Base-by-base conservation (phyloP, 1,140 invertebrate genomes). In the Drosophila watanabei region DNA sequence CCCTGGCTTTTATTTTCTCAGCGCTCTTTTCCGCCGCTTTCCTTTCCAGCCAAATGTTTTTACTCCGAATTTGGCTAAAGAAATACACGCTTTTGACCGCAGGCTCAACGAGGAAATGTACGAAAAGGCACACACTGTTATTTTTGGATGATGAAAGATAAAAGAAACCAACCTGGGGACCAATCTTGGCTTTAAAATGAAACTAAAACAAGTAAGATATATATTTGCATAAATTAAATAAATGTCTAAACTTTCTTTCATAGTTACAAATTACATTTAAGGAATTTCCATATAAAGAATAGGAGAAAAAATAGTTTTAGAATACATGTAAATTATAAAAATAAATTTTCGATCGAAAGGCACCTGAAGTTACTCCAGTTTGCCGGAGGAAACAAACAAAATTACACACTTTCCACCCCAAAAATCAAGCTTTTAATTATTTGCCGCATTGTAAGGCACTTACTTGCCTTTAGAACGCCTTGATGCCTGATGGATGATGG, bases 131-230 rank as follows among this genome's bases (percentile, higher is more conserved):
- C 43, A 64, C 33, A 66, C 18, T 37, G 68, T 52, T 79, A 66
- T 54, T 86, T 86, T 61, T 39, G 43, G 32, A 46, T 48, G 70
- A 71, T 52, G 63, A 61, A 52, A 77, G 68, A 80, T 85, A 79
- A 79, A 65, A 46, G 30, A 8, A 70, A 30, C 35, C 28, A 56
- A 11, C 8, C n/a, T 24, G 52, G 5, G 5, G 14, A 24, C 33
- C 11, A 10, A 3, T 16, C 33, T 24, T 56, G 52, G 9, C 52
- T 37, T 56, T 11, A 37, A 56, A 35, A 20, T 10, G 39, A 1
- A 28, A 3, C 24, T 14, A 14, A 30, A 56, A 59, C 8, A 18
- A 16, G 18, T 13, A 20, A 18, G 8, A 16, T 5, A 18, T 33
- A 18, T 24, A 49, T 28, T 8, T 4, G 4, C 10, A 20, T 10